Evolutionary conservation across 1,140 invertebrate species (phyloP).

Genomic region (Zophobas morio): DNA sequence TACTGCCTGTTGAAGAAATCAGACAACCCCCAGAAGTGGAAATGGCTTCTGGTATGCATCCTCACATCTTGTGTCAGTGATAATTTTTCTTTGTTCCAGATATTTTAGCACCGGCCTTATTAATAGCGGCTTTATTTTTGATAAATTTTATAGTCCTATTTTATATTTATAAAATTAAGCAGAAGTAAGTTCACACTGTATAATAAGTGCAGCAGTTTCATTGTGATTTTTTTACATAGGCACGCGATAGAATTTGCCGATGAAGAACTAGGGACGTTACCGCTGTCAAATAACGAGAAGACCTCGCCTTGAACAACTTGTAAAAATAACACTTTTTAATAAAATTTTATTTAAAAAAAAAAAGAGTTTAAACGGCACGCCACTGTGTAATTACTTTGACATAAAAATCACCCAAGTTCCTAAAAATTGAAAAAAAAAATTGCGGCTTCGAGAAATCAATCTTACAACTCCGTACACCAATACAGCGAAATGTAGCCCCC

Average conservation of each 20-base stretch:
- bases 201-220: conserved; percentile 44
- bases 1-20: conserved; percentile 18
- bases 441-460: too few relatives aligned
- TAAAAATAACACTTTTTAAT: conserved; percentile 37
- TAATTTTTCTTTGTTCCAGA: conserved; percentile 72
- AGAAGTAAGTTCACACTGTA: conserved; percentile 70
- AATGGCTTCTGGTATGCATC: conserved; percentile 52
- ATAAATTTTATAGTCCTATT: conserved; percentile 78
- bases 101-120: conserved; percentile 74
- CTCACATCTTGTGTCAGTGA: conserved; percentile 70
- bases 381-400: too few relatives aligned
- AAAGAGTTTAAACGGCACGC: background rate
- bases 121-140: conserved; percentile 76
- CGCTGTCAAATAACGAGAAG: conserved; percentile 5
- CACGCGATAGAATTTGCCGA: conserved; percentile 52
- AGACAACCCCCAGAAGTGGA: conserved; percentile 28
- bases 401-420: too few relatives aligned
- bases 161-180: conserved; percentile 78
- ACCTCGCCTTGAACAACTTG: conserved; percentile 41
- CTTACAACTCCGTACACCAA: too few relatives aligned
- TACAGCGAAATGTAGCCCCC: too few relatives aligned
- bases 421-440: too few relatives aligned
- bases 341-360: conserved; percentile 24
- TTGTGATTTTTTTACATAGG: conserved; percentile 53
- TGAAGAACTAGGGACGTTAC: conserved; percentile 57